A percentile compares a stretch with the other conserved stretches of the same genome.
Conservation (phyloP, 2,113 vertebrate genomes). For the Anas platyrhynchos region DNA sequence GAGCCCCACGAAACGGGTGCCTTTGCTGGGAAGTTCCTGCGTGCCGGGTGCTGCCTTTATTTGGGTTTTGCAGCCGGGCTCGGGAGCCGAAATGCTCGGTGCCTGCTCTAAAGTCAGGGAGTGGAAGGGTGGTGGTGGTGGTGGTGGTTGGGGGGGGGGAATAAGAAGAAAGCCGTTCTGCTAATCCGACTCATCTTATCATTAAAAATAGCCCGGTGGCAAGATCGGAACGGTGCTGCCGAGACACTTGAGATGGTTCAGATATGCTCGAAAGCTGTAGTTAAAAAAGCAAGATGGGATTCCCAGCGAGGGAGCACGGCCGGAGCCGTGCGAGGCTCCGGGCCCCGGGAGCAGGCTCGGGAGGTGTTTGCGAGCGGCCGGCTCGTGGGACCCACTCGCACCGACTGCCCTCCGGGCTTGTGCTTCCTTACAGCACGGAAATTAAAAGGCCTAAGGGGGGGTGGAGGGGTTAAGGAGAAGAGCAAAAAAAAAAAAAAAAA, state of each 20-base stretch:
- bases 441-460: background rate
- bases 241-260: background rate
- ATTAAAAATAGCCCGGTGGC: conserved; percentile 38
- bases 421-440: background rate
- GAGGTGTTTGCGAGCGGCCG: accelerated
- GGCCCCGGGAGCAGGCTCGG: background rate
- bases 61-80: conserved; percentile 32
- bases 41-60: background rate
- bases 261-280: conserved; percentile 21
- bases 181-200: background rate
- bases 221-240: background rate
- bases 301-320: background rate
- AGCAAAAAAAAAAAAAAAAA: background rate
- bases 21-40: background rate
- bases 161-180: conserved; percentile 10
- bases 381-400: background rate
- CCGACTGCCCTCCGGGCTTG: background rate
- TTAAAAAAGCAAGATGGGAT: background rate
- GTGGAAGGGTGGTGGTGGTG: too few species aligned
- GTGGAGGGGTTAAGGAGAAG: too few species aligned
- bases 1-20: conserved; percentile 23
- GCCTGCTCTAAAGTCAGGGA: background rate
- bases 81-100: background rate
- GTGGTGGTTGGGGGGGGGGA: accelerated
- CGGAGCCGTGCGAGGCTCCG: background rate